Percentiles rank a stretch among this genome's conserved stretches.
These are phyloP conservation scores for Hippasteria phrygiana DNA, from an alignment of 53 echinoderm and acorn worm species.

Conservation along the genomic window DNA sequence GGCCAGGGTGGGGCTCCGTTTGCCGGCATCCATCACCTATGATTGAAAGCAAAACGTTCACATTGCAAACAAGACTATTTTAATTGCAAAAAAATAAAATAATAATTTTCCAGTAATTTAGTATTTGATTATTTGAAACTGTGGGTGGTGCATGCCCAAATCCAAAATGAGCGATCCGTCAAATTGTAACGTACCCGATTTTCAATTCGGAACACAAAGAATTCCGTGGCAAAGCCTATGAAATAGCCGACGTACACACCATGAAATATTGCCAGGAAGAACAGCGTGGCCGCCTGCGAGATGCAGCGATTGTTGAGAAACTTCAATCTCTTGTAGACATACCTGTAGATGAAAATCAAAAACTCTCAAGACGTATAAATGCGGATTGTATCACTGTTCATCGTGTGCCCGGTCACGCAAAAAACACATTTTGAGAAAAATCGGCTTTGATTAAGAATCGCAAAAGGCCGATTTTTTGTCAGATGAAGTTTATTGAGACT, in stretches of 20 bases:
- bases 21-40: slow-evolving; percentile 25
- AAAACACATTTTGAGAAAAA: too few relatives aligned
- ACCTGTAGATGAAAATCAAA: slow-evolving; percentile 20
- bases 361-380: neutral
- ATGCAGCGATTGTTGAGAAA: slow-evolving; percentile 69
- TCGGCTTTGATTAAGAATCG: too few relatives aligned
- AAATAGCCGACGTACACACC: slow-evolving; percentile 80
- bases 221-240: slow-evolving; percentile 75
- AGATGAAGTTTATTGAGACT: too few relatives aligned
- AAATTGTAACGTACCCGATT: slow-evolving; percentile 43
- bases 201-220: slow-evolving; percentile 68
- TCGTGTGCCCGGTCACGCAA: neutral
- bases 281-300: slow-evolving; percentile 70
- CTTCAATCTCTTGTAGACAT: slow-evolving; percentile 80
- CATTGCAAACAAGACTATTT: neutral
- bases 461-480: too few relatives aligned
- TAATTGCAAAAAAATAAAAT: too few relatives aligned
- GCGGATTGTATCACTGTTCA: neutral
- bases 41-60: neutral
- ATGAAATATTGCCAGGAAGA: slow-evolving; percentile 87
- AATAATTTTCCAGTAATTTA: too few relatives aligned
- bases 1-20: slow-evolving; percentile 13
- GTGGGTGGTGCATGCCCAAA: neutral
- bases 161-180: neutral
- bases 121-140: too few relatives aligned